Percentiles rank a stretch among this genome's conserved stretches.
Evolutionary conservation across 1,140 invertebrate species (phyloP).

Genomic region (Calosoma granatense): DNA sequence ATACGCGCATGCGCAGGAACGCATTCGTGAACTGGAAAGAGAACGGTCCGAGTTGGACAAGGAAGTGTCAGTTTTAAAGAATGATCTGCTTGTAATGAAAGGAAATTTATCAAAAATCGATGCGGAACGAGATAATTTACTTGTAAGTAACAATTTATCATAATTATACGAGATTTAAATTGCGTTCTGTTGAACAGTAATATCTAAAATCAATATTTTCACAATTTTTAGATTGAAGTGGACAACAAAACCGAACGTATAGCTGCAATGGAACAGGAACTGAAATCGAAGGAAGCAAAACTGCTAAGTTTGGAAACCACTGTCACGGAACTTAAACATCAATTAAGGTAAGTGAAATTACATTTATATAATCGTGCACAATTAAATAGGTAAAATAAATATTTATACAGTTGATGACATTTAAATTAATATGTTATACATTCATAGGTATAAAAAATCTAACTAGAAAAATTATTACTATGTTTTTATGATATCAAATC

Average conservation of each 20-base stretch:
- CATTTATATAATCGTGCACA: too few relatives aligned
- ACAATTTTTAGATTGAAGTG: conserved; percentile 26
- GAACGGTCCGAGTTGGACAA: conserved; percentile 18
- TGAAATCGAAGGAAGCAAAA: conserved; percentile 20
- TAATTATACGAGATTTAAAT: not conserved
- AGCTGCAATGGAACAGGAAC: conserved; percentile 25
- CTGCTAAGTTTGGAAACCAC: conserved; percentile 20
- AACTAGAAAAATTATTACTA: too few relatives aligned
- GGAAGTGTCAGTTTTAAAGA: conserved; percentile 23
- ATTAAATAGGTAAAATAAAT: too few relatives aligned
- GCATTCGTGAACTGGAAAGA: conserved; percentile 20
- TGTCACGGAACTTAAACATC: conserved; percentile 24
- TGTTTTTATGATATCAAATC: too few relatives aligned
- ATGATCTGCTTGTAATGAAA: conserved; percentile 27
- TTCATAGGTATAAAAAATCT: too few relatives aligned
- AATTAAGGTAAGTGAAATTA: conserved; percentile 26
- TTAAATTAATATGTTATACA: too few relatives aligned
- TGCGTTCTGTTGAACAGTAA: not conserved
- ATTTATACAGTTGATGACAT: too few relatives aligned
- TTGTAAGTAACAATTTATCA: conserved; percentile 23
- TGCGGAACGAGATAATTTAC: conserved; percentile 31
- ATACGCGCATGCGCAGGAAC: conserved; percentile 22
- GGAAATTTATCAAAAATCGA: conserved; percentile 28
- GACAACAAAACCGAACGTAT: conserved; percentile 33
- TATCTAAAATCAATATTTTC: not conserved